Percentiles rank a stretch among this genome's conserved stretches.
Evolutionary conservation across 2,113 vertebrate genomes (phyloP).

Genomic region (Syngnathus typhle): DNA sequence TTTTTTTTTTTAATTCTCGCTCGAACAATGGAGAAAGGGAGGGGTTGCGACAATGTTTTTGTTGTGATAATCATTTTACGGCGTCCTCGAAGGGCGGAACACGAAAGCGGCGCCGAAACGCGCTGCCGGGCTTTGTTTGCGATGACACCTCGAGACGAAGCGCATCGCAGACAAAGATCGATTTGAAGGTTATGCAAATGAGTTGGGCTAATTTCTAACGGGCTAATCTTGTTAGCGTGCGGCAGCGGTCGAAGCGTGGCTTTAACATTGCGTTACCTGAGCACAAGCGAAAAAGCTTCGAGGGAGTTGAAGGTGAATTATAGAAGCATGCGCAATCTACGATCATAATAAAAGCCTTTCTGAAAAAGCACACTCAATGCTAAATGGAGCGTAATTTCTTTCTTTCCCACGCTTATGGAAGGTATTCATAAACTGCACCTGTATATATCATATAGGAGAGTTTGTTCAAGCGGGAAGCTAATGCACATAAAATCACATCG

Average conservation of each 20-base stretch:
- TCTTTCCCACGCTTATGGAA: neutral
- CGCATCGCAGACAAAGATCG: conserved; percentile 5
- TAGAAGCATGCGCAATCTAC: neutral
- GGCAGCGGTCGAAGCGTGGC: conserved; percentile 1
- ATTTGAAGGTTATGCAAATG: conserved; percentile 25
- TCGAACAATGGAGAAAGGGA: conserved; percentile 5
- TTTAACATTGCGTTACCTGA: conserved; percentile 12
- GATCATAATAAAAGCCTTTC: neutral
- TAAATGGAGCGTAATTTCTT: conserved; percentile 2
- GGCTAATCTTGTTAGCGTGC: conserved; percentile 19
- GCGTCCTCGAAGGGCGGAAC: conserved; percentile 18
- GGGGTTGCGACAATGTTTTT: conserved; percentile 17
- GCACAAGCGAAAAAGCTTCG: neutral
- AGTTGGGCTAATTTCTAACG: conserved; percentile 19
- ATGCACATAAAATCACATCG: neutral
- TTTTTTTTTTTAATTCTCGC: neutral
- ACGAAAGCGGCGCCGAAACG: conserved; percentile 20
- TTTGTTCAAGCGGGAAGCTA: neutral
- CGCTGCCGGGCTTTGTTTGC: conserved; percentile 16
- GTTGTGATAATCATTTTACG: conserved; percentile 35
- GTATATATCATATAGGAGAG: neutral
- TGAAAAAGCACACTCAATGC: neutral
- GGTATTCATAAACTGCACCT: neutral
- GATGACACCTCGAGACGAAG: neutral
- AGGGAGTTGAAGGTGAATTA: conserved; percentile 6